Conservation (phyloP, 2,113 vertebrate genomes). For the Elgaria multicarinata region DNA sequence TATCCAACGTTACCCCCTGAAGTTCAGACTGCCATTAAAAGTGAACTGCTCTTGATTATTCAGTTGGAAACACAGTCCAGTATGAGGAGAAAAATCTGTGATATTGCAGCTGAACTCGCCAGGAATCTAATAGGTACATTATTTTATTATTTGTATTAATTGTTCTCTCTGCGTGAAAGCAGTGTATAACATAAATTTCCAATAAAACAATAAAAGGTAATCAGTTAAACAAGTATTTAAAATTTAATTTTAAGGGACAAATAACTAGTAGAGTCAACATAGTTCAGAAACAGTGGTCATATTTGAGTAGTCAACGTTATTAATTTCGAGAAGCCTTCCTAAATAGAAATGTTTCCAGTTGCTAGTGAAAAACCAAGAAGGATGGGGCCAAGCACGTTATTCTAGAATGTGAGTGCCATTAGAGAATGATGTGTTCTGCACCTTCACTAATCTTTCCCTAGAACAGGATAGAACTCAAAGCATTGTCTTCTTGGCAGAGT, state of each 20-base stretch:
- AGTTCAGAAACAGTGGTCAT: background rate
- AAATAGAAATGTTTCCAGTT: background rate
- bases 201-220: background rate
- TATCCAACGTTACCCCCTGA: slow-evolving; percentile 90
- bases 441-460: background rate
- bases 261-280: background rate
- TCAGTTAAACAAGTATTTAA: background rate
- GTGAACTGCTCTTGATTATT: slow-evolving; percentile 91
- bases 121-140: slow-evolving; percentile 94
- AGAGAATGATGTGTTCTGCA: background rate
- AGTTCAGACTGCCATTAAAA: slow-evolving; percentile 91
- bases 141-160: slow-evolving; percentile 3
- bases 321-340: background rate
- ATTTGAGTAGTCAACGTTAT: background rate
- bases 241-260: background rate
- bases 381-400: background rate
- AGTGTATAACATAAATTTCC: background rate
- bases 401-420: background rate
- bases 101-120: slow-evolving; percentile 94
- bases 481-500: background rate
- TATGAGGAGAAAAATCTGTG: slow-evolving; percentile 96
- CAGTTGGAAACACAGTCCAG: slow-evolving; percentile 87
- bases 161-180: background rate
- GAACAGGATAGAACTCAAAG: background rate
- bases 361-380: background rate